Percentiles rank a stretch among this genome's conserved stretches.
phyloP scores from a whole-genome alignment of 2,113 vertebrate genomes.

The Glaucidium brasilianum region DNA sequence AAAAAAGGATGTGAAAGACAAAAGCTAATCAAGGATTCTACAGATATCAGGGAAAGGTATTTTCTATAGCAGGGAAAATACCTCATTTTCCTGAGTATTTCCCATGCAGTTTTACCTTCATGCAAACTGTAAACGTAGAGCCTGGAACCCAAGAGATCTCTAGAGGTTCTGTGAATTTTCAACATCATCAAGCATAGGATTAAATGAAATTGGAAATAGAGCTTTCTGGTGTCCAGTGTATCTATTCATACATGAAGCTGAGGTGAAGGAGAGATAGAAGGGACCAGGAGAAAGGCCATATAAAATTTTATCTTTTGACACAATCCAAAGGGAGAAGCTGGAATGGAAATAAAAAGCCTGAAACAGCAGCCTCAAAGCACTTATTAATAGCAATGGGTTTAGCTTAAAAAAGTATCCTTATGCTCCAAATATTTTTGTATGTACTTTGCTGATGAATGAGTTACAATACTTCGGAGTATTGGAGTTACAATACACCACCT shows the following conservation, averaged over 20 bases:
- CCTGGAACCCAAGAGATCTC: not conserved
- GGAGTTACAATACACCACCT: not conserved
- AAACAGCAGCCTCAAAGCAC: not conserved
- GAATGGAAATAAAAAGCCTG: not conserved
- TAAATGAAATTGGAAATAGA: not conserved
- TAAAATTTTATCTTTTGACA: not conserved
- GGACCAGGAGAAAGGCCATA: not conserved
- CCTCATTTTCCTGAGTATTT: not conserved
- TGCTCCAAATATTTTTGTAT: not conserved
- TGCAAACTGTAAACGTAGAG: not conserved
- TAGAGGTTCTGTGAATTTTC: constrained; percentile 21
- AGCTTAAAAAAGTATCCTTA: not conserved
- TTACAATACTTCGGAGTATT: too few species aligned
- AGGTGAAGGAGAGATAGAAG: not conserved
- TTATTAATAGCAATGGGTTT: not conserved
- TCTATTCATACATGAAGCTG: not conserved
- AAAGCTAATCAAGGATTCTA: not conserved
- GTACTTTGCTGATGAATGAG: not conserved
- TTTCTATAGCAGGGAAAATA: not conserved
- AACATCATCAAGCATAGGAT: not conserved
- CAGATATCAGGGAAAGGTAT: not conserved
- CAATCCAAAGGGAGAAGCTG: not conserved
- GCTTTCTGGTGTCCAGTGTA: not conserved
- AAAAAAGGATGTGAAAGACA: not conserved
- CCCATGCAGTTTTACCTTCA: not conserved